A percentile compares a stretch with the other conserved stretches of the same genome.
Conservation (phyloP, 2,888 invertebrate species). For the Andricus curvator region DNA sequence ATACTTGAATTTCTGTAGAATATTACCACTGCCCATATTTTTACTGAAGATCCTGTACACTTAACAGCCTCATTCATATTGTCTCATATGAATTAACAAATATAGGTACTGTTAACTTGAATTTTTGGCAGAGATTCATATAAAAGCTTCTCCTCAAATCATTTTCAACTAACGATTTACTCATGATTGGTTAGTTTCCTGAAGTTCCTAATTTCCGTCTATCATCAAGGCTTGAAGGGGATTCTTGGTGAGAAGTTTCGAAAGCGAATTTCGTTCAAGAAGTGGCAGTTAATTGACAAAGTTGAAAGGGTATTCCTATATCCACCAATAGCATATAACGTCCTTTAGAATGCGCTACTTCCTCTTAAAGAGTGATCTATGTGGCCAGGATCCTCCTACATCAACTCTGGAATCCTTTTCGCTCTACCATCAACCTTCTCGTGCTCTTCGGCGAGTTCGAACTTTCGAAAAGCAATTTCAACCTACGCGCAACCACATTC, state of each 20-base stretch:
- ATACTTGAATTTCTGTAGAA: too few species aligned
- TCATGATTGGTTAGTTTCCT: background rate
- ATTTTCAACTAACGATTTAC: background rate
- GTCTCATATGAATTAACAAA: too few species aligned
- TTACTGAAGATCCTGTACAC: background rate
- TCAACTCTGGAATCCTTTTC: constrained; percentile 42
- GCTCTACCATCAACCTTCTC: constrained; percentile 35
- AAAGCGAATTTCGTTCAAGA: background rate
- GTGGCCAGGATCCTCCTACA: constrained; percentile 43
- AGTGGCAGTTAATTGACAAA: constrained; percentile 18
- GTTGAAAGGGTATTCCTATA: background rate
- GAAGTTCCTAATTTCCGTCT: background rate
- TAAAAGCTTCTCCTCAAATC: background rate
- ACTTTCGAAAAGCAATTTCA: constrained; percentile 40
- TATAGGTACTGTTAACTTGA: background rate
- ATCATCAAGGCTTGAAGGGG: background rate
- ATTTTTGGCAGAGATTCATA: background rate
- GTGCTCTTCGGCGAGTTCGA: background rate
- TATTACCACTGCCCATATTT: background rate
- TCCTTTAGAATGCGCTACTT: constrained; percentile 20
- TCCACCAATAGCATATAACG: background rate
- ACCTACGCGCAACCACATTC: constrained; percentile 35
- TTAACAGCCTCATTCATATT: too few species aligned
- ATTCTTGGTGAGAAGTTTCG: background rate
- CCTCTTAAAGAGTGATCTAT: constrained; percentile 45